A percentile compares a stretch with the other conserved stretches of the same genome.
phyloP scores from a whole-genome alignment of 2,113 vertebrate species.

The Channa maculata region DNA sequence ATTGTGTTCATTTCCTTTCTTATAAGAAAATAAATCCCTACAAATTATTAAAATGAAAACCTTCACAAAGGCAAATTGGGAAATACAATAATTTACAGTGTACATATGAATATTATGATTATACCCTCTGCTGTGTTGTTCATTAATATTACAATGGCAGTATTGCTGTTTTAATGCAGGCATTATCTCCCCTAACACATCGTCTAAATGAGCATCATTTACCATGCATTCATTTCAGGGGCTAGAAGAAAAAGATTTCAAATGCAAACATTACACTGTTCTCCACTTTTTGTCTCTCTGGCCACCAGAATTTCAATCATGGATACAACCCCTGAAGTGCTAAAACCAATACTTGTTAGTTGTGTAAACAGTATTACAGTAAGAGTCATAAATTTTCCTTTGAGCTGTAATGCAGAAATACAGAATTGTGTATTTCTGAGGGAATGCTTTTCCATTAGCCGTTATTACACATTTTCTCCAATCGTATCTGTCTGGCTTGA shows the following conservation, averaged over 20 bases:
- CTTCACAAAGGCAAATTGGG: conserved; percentile 52
- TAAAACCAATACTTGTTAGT: conserved; percentile 24
- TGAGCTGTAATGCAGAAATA: conserved; percentile 7
- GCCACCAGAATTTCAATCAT: not conserved
- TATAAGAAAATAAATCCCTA: not conserved
- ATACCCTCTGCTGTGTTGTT: conserved; percentile 57
- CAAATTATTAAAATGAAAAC: conserved; percentile 63
- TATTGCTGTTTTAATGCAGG: conserved; percentile 50
- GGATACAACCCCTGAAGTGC: conserved; percentile 6
- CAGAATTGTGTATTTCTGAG: not conserved
- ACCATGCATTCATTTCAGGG: conserved; percentile 6
- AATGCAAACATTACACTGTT: conserved; percentile 62
- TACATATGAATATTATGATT: conserved; percentile 58
- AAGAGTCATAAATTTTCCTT: not conserved
- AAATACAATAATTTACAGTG: conserved; percentile 53
- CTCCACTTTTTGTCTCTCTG: conserved; percentile 37
- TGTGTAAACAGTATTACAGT: conserved; percentile 3
- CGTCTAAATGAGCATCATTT: conserved; percentile 23
- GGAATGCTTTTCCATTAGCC: too few species aligned
- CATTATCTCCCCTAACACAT: conserved; percentile 49
- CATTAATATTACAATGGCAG: conserved; percentile 50
- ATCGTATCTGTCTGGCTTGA: too few species aligned
- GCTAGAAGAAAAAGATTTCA: conserved; percentile 30
- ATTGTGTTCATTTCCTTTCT: too few species aligned
- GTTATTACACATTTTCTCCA: too few species aligned